phyloP scores from a whole-genome alignment of 2,888 invertebrate genomes.

The Megamerina dolium region DNA sequence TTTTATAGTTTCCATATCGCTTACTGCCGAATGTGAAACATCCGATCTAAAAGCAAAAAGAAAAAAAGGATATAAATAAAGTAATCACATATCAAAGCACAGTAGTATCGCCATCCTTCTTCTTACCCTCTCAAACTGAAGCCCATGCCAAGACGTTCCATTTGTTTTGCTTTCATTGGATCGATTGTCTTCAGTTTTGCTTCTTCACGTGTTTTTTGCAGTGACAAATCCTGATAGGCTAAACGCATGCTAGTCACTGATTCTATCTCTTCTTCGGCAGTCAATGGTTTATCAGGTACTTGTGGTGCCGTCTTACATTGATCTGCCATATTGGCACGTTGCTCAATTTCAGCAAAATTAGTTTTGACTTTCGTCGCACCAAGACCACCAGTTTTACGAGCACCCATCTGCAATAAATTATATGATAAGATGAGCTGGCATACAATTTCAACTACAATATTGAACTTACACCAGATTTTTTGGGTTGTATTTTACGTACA shows the following conservation, averaged over 20 bases:
- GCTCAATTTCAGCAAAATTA: constrained; percentile 92
- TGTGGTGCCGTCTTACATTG: constrained; percentile 55
- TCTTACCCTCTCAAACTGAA: constrained; percentile 50
- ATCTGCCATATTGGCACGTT: constrained; percentile 79
- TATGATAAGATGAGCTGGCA: constrained; percentile 8
- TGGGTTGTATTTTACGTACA: constrained; percentile 61
- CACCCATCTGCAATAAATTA: constrained; percentile 61
- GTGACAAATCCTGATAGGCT: constrained; percentile 72
- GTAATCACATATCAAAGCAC: constrained; percentile 8
- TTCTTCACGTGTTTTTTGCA: constrained; percentile 65
- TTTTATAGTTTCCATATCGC: constrained; percentile 86
- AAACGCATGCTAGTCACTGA: constrained; percentile 61
- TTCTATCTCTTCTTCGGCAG: constrained; percentile 63
- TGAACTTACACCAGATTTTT: constrained; percentile 61
- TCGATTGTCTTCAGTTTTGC: constrained; percentile 67
- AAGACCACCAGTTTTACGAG: constrained; percentile 73
- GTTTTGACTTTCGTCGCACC: constrained; percentile 93
- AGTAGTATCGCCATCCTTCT: not conserved
- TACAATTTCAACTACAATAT: not conserved
- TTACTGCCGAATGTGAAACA: constrained; percentile 78
- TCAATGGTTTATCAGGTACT: constrained; percentile 37
- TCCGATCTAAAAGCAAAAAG: constrained; percentile 42
- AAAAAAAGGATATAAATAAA: constrained; percentile 7
- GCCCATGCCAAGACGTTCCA: constrained; percentile 93
- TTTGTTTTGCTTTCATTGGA: constrained; percentile 78